A percentile compares a stretch with the other conserved stretches of the same genome.
Conservation (phyloP, 2,888 invertebrate genomes). For the Tachina lurida region DNA sequence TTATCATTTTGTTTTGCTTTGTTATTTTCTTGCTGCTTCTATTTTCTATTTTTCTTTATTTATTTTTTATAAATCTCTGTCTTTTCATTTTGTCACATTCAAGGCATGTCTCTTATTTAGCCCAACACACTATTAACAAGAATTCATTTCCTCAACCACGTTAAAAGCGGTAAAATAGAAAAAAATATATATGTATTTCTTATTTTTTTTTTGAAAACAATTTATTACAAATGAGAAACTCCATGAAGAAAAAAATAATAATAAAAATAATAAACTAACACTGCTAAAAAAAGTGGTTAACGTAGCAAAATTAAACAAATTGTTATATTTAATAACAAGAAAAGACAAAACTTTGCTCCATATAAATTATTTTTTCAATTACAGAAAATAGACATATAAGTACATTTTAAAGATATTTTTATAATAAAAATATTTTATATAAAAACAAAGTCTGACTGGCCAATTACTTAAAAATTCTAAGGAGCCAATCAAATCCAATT, state of each 20-base stretch:
- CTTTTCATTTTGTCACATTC: constrained; percentile 25
- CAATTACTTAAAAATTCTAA: too few species aligned
- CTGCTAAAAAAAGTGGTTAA: too few species aligned
- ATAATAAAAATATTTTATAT: too few species aligned
- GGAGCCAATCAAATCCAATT: too few species aligned
- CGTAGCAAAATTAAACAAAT: constrained; percentile 34
- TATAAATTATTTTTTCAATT: too few species aligned
- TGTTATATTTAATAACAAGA: too few species aligned
- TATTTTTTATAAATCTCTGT: constrained; percentile 13
- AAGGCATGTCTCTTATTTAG: constrained; percentile 11
- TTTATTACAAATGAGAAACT: constrained; percentile 8
- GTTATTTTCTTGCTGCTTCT: constrained; percentile 6
- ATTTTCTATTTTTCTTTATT: constrained; percentile 4
- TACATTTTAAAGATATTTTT: too few species aligned
- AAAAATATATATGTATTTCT: constrained; percentile 23
- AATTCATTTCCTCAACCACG: constrained; percentile 44
- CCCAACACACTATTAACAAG: constrained; percentile 21
- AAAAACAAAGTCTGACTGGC: too few species aligned
- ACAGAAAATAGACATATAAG: too few species aligned
- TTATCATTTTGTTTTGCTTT: constrained; percentile 56
- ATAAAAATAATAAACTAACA: constrained; percentile 14
- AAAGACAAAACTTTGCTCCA: too few species aligned
- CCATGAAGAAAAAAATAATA: constrained; percentile 18
- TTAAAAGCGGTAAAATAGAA: constrained; percentile 2
- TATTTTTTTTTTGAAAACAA: neutral